Base-by-base conservation (phyloP, 2,113 vertebrate genomes). In the Agapornis roseicollis region DNA sequence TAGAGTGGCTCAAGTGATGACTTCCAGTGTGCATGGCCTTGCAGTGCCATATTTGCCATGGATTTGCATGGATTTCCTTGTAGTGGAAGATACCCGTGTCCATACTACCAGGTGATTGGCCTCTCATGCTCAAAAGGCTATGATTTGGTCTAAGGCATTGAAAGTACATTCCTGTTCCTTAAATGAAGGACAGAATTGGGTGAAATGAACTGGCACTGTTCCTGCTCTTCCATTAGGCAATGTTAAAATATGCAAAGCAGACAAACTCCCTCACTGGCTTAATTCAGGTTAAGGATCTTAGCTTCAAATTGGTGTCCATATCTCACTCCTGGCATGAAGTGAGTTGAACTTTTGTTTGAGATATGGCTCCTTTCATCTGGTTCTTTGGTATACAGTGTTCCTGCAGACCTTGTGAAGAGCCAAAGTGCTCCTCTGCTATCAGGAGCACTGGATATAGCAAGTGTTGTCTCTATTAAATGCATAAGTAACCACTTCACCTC, bases 191-290 rank as follows among this genome's bases (percentile, higher is more conserved):
- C 70, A 83, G 31, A 53, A 81, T n/a, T 49, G 49, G 76, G 49
- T 84, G 91, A 92, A 73, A 72, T 39, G 37, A 89, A 35, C 58
- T 97, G 95, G 94, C 94, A 39, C 53, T 10, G 19, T 92, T 97
- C 94, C 96, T 96, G 63, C 58, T 95, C 25, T 97, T 96, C 96
- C 95, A 96, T 97, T 97, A 97, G 92, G 88, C 72, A 80, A 85
- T 10, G 24, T 69, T 93, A 92, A 97, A 95, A 94, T 97, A 94
- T 85, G 90, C 95, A 94, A 94, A 97, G 72, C 39, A 61, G 71
- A 86, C 77, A 11, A 46, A n/a, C 76, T 79, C 44, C 93, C 49
- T 86, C n/a, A 7, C 27, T 82, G 47, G 49, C 86, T 69, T 89
- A 61, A 91, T 89, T 94, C 44, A 63, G n/a, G 91, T 94, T 89